Conservation (phyloP, 2,113 vertebrate species). For the Siniperca chuatsi region DNA sequence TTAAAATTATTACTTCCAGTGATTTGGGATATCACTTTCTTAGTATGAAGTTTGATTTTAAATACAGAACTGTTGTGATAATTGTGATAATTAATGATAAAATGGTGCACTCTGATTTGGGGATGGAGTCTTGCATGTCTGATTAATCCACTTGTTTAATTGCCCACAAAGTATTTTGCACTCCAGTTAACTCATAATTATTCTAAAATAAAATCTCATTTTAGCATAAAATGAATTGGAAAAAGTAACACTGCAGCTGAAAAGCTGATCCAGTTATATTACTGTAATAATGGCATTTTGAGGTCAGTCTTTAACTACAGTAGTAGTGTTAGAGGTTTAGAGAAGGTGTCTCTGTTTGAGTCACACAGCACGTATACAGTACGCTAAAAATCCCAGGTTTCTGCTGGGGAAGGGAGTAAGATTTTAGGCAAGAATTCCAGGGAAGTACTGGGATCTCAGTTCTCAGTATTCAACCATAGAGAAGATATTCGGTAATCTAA, state of each 20-base stretch:
- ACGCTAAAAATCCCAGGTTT: background rate
- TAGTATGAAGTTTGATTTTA: background rate
- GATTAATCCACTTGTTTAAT: background rate
- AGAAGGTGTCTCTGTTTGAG: background rate
- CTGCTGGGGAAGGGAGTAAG: background rate
- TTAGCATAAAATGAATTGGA: background rate
- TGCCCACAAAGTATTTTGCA: background rate
- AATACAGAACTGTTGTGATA: background rate
- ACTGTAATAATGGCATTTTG: background rate
- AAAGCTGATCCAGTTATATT: background rate
- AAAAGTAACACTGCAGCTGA: background rate
- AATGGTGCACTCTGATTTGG: background rate
- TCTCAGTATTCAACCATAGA: background rate
- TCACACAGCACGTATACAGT: background rate
- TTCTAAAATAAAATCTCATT: too few relatives aligned
- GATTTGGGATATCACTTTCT: background rate
- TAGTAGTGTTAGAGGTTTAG: background rate
- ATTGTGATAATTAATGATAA: background rate
- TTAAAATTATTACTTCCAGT: background rate
- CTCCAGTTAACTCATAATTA: background rate
- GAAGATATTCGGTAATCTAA: background rate
- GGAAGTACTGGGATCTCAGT: background rate
- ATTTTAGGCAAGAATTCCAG: background rate
- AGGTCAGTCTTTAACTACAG: background rate
- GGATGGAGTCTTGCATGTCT: background rate